Evolutionary conservation across 2,888 invertebrate genomes (phyloP).

Genomic region (Neria commutata): DNA sequence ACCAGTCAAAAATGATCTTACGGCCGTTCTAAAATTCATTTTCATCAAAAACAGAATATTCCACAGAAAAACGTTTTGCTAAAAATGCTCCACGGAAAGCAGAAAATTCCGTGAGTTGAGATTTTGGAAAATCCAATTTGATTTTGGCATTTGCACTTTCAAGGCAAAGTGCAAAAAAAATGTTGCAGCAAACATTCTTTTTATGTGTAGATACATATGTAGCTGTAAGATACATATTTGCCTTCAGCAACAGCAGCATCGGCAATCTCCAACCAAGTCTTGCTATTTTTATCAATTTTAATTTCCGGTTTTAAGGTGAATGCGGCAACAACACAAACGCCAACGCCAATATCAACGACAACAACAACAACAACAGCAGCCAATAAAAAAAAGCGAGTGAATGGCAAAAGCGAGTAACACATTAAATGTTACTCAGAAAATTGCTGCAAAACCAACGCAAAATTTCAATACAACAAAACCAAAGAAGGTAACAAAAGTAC

Average conservation of each 20-base stretch:
- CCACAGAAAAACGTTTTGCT: no score
- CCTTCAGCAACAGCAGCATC: background rate
- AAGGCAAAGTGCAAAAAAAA: background rate
- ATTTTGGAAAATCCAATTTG: no score
- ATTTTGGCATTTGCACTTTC: no score
- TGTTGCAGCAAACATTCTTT: background rate
- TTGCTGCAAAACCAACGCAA: background rate
- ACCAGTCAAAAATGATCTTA: no score
- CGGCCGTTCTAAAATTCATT: no score
- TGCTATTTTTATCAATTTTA: slow-evolving; percentile 37
- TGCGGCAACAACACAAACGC: slow-evolving; percentile 16
- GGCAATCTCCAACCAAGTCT: slow-evolving; percentile 6
- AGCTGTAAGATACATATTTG: background rate
- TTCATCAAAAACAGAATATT: no score
- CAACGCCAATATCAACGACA: slow-evolving; percentile 10
- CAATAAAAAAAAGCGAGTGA: slow-evolving; percentile 8
- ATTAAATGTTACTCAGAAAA: background rate
- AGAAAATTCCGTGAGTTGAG: no score
- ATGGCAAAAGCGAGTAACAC: slow-evolving; percentile 4
- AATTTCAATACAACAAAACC: background rate
- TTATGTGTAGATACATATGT: background rate
- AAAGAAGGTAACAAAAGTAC: slow-evolving; percentile 1
- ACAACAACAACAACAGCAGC: slow-evolving; percentile 13
- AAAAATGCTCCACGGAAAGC: no score
- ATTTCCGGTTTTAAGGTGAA: slow-evolving; percentile 35